Conservation (phyloP, 1,140 invertebrate genomes). For the Periplaneta americana region DNA sequence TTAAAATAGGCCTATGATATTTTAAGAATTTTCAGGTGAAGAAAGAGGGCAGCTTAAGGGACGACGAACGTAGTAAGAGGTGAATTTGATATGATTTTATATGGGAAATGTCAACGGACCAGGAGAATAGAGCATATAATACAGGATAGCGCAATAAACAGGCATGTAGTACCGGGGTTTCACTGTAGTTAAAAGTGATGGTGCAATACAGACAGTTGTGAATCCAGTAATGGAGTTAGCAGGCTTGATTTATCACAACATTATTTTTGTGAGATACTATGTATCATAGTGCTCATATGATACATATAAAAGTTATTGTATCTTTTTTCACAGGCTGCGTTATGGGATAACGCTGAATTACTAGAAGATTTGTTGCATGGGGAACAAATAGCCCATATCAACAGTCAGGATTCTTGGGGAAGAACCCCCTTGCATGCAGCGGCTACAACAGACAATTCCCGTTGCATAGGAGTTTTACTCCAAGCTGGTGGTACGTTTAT, state of each 20-base stretch:
- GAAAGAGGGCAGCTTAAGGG: no score
- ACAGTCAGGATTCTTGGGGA: constrained; percentile 71
- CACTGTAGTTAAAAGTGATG: background rate
- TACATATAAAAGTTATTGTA: no score
- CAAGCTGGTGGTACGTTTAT: constrained; percentile 53
- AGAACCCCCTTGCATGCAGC: constrained; percentile 80
- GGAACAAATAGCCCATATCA: constrained; percentile 61
- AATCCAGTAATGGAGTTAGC: background rate
- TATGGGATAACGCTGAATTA: constrained; percentile 88
- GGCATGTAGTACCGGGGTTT: no score
- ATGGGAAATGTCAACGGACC: no score
- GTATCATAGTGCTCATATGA: background rate
- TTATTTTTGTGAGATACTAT: no score
- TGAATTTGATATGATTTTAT: no score
- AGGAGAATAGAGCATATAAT: no score
- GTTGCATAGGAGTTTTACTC: constrained; percentile 68
- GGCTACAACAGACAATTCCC: constrained; percentile 78
- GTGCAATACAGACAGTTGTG: background rate
- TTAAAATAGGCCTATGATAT: no score
- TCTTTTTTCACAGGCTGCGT: constrained; percentile 56
- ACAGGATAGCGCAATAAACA: no score
- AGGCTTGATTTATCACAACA: no score
- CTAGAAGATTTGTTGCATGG: constrained; percentile 75
- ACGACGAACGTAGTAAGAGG: no score
- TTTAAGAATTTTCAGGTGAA: no score